Base-by-base conservation (phyloP, 1,140 invertebrate genomes). In the Zaprionus ghesquierei region DNA sequence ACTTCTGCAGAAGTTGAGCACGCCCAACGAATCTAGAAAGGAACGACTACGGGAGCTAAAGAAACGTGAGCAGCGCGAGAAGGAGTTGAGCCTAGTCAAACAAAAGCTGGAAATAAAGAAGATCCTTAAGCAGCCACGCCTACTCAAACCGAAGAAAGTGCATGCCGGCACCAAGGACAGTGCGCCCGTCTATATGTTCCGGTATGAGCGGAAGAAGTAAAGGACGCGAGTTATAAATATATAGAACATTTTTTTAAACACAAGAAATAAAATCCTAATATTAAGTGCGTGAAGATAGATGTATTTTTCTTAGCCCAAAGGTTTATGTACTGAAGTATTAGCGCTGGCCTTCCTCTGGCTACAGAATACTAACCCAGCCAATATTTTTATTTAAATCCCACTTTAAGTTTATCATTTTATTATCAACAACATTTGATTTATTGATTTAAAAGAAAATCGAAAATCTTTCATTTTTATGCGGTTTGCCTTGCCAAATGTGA, bases 171-270 rank as follows among this genome's bases (percentile, higher is more conserved):
- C 95, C 1, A 95, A 95, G 75, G 90, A 94, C 27, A 92, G 94
- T 15, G 94, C 98, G 5, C 96, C 98, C 1, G 93, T 98, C 8
- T 98, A 97, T 91, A 93, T 95, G 90, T 99, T 97, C 95, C 95
- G 95, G 75, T 97, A 95, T 90, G 95, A 97, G 90, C 94, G 98
- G 63, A 98, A 98, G 92, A 94, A 94, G 92, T 96, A 54, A 75
- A 49, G 3, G 8, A 3, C 54, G 20, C 31, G 29, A n/a, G 10
- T 3, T 15, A 9, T 63, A 51, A 5, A 38, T 9, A 18, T 18
- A 29, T 20, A 53, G 13, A 53, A 4, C 4, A 5, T 53, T 27
- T 27, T 55, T 31, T 20, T 46, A 20, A 46, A 55, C 12, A 33
- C 20, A 33, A 13, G 2, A 31, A 31, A 55, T 20, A 38, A 5